Conservation (phyloP, 2,797 vertebrate species). For the Remorina albescens region DNA sequence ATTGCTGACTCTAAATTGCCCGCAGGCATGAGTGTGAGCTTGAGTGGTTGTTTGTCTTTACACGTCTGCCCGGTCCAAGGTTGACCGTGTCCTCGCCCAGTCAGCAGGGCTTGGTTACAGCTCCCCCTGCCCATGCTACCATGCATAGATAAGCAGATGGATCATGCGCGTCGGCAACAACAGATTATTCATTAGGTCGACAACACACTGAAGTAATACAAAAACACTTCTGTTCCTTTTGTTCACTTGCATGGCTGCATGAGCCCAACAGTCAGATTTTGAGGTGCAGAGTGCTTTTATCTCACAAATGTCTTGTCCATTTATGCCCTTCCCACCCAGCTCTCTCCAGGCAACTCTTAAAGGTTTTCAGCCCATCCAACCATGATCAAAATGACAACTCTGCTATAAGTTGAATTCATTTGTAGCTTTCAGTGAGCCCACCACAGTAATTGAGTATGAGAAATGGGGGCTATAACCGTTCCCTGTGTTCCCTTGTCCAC, state of each 20-base stretch:
- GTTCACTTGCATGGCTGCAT: neutral
- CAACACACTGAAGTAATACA: neutral
- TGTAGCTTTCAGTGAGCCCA: slow-evolving; percentile 57
- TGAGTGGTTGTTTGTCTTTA: too few species aligned
- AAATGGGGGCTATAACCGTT: slow-evolving; percentile 64
- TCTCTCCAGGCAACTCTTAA: slow-evolving; percentile 44
- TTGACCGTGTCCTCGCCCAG: too few species aligned
- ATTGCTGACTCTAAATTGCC: too few species aligned
- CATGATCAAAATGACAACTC: slow-evolving; percentile 63
- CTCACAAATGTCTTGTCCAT: slow-evolving; percentile 27
- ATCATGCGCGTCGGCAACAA: neutral
- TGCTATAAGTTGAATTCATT: slow-evolving; percentile 70
- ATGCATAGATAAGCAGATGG: too few species aligned
- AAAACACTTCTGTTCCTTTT: neutral
- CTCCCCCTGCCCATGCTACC: too few species aligned
- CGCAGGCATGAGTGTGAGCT: too few species aligned
- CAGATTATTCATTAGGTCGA: neutral
- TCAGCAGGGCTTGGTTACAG: too few species aligned
- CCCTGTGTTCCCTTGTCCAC: slow-evolving; percentile 68
- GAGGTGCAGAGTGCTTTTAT: slow-evolving; percentile 19
- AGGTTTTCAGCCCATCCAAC: slow-evolving; percentile 51
- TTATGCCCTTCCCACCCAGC: slow-evolving; percentile 3
- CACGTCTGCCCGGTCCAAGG: too few species aligned
- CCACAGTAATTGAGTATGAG: slow-evolving; percentile 67
- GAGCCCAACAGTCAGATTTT: neutral